phyloP scores from a whole-genome alignment of 2,797 vertebrate genomes.

The Stomatorhinus walkeri region DNA sequence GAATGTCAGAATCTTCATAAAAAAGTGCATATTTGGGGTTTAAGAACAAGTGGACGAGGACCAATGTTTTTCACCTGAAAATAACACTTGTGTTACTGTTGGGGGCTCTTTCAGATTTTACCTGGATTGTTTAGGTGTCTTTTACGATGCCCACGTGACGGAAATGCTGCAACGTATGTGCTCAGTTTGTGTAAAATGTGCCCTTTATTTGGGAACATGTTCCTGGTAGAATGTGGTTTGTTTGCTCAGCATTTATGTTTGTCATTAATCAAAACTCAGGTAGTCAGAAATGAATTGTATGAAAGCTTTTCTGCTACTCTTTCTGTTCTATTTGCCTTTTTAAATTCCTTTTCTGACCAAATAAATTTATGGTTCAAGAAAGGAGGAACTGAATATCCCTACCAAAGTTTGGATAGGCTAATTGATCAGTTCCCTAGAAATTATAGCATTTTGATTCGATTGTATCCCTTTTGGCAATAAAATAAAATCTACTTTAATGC shows the following conservation, averaged over 20 bases:
- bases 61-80: not conserved
- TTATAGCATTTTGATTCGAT: constrained; percentile 47
- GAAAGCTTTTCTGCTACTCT: constrained; percentile 22
- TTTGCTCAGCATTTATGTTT: not conserved
- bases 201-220: not conserved
- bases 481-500: constrained; percentile 56
- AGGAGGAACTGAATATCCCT: constrained; percentile 39
- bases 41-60: no score
- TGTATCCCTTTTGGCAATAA: constrained; percentile 43
- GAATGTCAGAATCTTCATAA: no score
- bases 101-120: not conserved
- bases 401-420: constrained; percentile 42
- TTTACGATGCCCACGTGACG: not conserved
- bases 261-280: not conserved
- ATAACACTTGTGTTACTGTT: not conserved
- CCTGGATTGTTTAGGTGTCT: not conserved
- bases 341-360: constrained; percentile 21
- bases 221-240: not conserved
- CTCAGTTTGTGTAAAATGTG: not conserved
- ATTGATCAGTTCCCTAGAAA: constrained; percentile 49
- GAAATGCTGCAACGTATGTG: not conserved
- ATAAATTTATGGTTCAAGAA: constrained; percentile 38
- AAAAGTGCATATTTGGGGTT: no score
- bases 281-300: not conserved
- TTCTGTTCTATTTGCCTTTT: constrained; percentile 24